Conservation (phyloP, 2,113 vertebrate genomes). For the Archilochus colubris region DNA sequence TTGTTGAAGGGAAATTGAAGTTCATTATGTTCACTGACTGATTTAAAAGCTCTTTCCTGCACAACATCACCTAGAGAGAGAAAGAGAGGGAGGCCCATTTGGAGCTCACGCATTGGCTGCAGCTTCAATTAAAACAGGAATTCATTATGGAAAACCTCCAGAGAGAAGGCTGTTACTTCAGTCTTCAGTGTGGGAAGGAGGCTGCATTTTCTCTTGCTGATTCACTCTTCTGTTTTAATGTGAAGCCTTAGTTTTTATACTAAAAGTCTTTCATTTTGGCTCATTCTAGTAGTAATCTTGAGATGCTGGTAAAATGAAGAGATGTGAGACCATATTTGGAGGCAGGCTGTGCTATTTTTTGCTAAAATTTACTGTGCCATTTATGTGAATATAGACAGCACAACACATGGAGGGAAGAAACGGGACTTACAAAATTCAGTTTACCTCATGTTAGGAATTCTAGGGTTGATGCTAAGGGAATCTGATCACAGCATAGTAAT, state of each 20-base stretch:
- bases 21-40: slow-evolving; percentile 74
- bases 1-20: slow-evolving; percentile 75
- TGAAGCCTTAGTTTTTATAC: neutral
- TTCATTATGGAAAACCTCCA: slow-evolving; percentile 73
- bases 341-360: neutral
- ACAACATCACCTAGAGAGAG: slow-evolving; percentile 49
- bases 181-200: neutral
- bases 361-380: neutral
- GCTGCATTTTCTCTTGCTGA: slow-evolving; percentile 15
- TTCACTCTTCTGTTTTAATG: slow-evolving; percentile 1
- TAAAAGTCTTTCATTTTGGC: neutral
- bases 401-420: neutral
- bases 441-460: neutral
- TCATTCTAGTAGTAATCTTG: neutral
- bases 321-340: neutral
- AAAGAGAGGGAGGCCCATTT: slow-evolving; percentile 32
- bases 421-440: neutral
- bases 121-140: slow-evolving; percentile 74
- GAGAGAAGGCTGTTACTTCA: slow-evolving; percentile 55
- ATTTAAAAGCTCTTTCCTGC: slow-evolving; percentile 73
- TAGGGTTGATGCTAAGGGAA: neutral
- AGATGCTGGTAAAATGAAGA: neutral
- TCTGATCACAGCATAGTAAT: neutral
- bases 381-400: neutral
- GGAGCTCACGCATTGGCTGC: slow-evolving; percentile 15